Evolutionary conservation across 2,797 vertebrate species (phyloP).

Genomic region (Alcedo quadribrachys): DNA sequence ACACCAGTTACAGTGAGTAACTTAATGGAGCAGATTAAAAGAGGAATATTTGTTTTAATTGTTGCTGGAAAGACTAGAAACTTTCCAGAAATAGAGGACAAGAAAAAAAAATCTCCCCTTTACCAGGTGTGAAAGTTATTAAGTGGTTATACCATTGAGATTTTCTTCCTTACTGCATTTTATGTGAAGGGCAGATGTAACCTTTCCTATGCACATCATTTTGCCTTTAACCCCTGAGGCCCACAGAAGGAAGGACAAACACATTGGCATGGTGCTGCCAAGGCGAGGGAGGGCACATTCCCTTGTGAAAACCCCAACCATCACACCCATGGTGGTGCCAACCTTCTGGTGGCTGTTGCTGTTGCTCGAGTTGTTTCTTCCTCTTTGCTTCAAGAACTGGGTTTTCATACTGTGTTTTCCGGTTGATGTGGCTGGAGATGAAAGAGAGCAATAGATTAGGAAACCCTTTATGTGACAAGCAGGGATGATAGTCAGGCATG

Average conservation of each 20-base stretch:
- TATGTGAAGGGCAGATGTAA: not conserved
- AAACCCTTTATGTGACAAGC: not conserved
- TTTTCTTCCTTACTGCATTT: not conserved
- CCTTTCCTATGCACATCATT: fast-evolving
- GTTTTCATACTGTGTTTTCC: conserved; percentile 99
- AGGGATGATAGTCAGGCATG: not conserved
- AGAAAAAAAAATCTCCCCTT: not conserved
- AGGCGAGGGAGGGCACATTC: not conserved
- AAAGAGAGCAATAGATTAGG: conserved; percentile 38
- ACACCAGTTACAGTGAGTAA: not conserved
- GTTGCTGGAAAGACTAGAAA: not conserved
- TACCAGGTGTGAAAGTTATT: not conserved
- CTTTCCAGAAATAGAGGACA: not conserved
- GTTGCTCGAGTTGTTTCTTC: conserved; percentile 94
- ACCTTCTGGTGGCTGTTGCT: conserved; percentile 82
- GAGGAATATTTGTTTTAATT: not conserved
- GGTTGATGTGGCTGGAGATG: conserved; percentile 93
- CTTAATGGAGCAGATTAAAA: not conserved
- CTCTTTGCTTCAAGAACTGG: conserved; percentile 95
- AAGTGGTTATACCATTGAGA: not conserved
- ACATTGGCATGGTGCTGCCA: not conserved
- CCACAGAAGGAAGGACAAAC: not conserved
- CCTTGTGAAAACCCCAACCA: not conserved
- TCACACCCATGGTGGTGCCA: not conserved
- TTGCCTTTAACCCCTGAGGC: not conserved